A percentile compares a stretch with the other conserved stretches of the same genome.
These are phyloP conservation scores for Lontra canadensis DNA, from an alignment of 2,113 vertebrate genomes.

Conservation along the genomic window DNA sequence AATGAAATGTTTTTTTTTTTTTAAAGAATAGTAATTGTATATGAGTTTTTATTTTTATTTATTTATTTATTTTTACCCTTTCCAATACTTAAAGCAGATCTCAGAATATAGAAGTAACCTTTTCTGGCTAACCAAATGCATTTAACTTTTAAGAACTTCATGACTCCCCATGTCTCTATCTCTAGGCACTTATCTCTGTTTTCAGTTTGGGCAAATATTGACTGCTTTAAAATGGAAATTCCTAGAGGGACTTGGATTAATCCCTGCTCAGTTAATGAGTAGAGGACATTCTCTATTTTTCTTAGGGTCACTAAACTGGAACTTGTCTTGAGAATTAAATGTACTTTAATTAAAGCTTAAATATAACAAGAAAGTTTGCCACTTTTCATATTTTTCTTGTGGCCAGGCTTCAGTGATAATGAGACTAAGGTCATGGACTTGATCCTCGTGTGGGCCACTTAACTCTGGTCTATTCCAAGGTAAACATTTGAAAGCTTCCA, in stretches of 20 bases:
- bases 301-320: conserved; percentile 71
- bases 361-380: conserved; percentile 52
- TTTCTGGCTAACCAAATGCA: neutral
- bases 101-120: neutral
- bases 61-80: neutral
- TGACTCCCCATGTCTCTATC: neutral
- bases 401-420: conserved; percentile 68
- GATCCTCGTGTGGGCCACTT: conserved; percentile 39
- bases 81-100: neutral
- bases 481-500: neutral
- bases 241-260: neutral
- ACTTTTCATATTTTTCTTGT: conserved; percentile 57
- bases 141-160: neutral
- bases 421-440: conserved; percentile 34
- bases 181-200: neutral
- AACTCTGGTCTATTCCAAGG: conserved; percentile 20
- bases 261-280: conserved; percentile 60
- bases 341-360: conserved; percentile 72
- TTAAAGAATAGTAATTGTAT: neutral
- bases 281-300: conserved; percentile 45
- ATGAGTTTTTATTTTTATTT: neutral
- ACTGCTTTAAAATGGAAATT: conserved; percentile 60
- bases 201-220: neutral
- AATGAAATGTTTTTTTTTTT: too few species aligned
- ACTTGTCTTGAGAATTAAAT: conserved; percentile 71